phyloP scores from a whole-genome alignment of 2,888 invertebrate genomes.

The Hirtodrosophila confusa region DNA sequence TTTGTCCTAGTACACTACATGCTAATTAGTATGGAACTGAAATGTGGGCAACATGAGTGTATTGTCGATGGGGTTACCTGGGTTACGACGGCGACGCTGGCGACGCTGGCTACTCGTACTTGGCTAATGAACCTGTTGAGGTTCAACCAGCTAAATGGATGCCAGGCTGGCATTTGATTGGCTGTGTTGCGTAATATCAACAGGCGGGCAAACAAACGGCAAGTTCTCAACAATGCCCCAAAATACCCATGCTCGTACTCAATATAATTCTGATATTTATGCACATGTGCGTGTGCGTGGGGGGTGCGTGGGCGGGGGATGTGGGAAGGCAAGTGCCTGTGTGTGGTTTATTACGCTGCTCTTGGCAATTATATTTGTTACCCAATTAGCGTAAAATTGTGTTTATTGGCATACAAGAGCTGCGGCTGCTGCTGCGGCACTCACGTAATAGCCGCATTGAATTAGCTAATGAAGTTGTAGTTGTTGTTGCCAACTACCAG shows the following conservation, averaged over 20 bases:
- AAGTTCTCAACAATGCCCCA: conserved; percentile 12
- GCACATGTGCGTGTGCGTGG: conserved; percentile 28
- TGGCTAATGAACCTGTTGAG: conserved; percentile 78
- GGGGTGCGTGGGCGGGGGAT: conserved; percentile 25
- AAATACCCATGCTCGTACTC: conserved; percentile 30
- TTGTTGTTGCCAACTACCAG: not conserved
- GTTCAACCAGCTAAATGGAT: conserved; percentile 39
- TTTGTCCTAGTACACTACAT: not conserved
- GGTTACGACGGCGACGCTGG: conserved; percentile 39
- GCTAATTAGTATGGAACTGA: conserved; percentile 62
- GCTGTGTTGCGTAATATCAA: conserved; percentile 35
- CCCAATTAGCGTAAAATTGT: conserved; percentile 82
- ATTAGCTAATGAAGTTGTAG: conserved; percentile 76
- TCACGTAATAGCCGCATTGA: conserved; percentile 54
- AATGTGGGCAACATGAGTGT: conserved; percentile 3
- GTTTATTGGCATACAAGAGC: conserved; percentile 74
- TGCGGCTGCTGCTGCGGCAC: conserved; percentile 23
- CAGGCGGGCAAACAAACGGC: conserved; percentile 42
- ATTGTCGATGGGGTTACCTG: conserved; percentile 46
- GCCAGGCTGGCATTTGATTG: conserved; percentile 41
- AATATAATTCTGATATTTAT: conserved; percentile 51
- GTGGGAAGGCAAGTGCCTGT: conserved; percentile 29
- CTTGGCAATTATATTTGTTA: conserved; percentile 82
- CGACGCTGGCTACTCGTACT: conserved; percentile 60
- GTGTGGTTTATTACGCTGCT: conserved; percentile 78